phyloP scores from a whole-genome alignment of 2,797 vertebrate species.

The Dryobates pubescens region DNA sequence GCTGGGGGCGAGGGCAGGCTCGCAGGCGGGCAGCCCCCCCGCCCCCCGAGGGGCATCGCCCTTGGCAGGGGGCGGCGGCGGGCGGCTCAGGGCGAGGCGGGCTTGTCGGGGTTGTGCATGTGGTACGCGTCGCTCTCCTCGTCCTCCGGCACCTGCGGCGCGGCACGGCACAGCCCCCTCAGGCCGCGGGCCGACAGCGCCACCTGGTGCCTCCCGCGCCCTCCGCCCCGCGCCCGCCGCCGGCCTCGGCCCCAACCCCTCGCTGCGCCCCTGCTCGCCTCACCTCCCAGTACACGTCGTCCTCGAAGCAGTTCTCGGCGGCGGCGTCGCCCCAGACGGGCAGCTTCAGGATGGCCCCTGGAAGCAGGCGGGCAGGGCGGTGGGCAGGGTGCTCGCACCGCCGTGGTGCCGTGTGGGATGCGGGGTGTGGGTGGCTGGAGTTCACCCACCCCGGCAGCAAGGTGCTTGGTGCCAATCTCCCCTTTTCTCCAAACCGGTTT shows the following conservation, averaged over 20 bases:
- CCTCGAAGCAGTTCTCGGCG: slow-evolving; percentile 93
- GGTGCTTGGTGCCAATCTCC: accelerated
- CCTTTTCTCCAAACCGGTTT: not conserved
- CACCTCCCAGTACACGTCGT: slow-evolving; percentile 95
- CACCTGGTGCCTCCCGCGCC: slow-evolving; percentile 49
- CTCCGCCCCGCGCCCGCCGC: not conserved
- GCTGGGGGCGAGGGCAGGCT: not conserved
- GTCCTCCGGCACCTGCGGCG: slow-evolving; percentile 86
- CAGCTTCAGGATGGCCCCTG: slow-evolving; percentile 89
- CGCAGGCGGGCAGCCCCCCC: not conserved
- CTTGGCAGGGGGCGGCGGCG: not conserved
- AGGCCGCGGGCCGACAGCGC: slow-evolving; percentile 42
- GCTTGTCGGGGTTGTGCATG: slow-evolving; percentile 74
- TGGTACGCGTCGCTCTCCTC: slow-evolving; percentile 73
- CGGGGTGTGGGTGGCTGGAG: accelerated
- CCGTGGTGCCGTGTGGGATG: not conserved
- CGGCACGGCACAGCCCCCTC: not conserved
- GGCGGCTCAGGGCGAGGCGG: slow-evolving; percentile 80
- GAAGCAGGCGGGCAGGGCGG: not conserved
- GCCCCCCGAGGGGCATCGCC: not conserved
- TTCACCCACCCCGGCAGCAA: not conserved
- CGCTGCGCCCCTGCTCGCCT: not conserved
- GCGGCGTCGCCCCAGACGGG: slow-evolving; percentile 91
- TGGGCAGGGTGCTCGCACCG: not conserved
- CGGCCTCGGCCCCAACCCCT: not conserved